phyloP scores from a whole-genome alignment of 2,888 invertebrate species.

The Ichneumoninae sp. region DNA sequence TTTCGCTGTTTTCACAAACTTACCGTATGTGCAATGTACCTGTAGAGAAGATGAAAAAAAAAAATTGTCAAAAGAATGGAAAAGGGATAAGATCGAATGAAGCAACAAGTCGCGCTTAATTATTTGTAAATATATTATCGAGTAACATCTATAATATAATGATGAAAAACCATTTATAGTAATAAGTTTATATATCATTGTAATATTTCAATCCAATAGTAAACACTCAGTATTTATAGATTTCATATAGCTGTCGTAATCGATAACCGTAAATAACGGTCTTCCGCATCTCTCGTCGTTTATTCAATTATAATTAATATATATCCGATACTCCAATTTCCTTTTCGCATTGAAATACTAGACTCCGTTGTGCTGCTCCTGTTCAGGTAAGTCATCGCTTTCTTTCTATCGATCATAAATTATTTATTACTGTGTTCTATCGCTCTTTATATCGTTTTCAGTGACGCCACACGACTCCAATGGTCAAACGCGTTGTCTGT shows the following conservation, averaged over 20 bases:
- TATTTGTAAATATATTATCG: slow-evolving; percentile 83
- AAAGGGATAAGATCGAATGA: slow-evolving; percentile 65
- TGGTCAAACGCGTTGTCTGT: neutral
- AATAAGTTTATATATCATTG: slow-evolving; percentile 76
- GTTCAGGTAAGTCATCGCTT: slow-evolving; percentile 55
- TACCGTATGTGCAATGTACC: neutral
- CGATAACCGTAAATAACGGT: slow-evolving; percentile 58
- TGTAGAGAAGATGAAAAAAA: neutral
- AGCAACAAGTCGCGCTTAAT: slow-evolving; percentile 75
- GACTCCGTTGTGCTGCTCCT: slow-evolving; percentile 59
- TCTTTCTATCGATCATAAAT: slow-evolving; percentile 15
- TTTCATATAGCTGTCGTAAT: slow-evolving; percentile 74
- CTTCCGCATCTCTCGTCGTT: slow-evolving; percentile 1
- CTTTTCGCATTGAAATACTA: slow-evolving; percentile 42
- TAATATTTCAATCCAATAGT: slow-evolving; percentile 80
- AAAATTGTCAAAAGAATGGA: neutral
- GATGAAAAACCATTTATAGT: slow-evolving; percentile 82
- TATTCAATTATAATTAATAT: slow-evolving; percentile 47
- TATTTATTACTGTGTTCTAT: slow-evolving; percentile 12
- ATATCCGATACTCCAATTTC: slow-evolving; percentile 40
- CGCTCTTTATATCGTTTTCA: neutral
- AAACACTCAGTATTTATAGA: slow-evolving; percentile 80
- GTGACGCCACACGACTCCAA: neutral
- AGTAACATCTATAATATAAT: slow-evolving; percentile 83
- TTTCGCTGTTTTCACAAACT: neutral